These are phyloP conservation scores for Sericinus montela DNA, from an alignment of 2,888 invertebrate genomes.

Conservation along the genomic window DNA sequence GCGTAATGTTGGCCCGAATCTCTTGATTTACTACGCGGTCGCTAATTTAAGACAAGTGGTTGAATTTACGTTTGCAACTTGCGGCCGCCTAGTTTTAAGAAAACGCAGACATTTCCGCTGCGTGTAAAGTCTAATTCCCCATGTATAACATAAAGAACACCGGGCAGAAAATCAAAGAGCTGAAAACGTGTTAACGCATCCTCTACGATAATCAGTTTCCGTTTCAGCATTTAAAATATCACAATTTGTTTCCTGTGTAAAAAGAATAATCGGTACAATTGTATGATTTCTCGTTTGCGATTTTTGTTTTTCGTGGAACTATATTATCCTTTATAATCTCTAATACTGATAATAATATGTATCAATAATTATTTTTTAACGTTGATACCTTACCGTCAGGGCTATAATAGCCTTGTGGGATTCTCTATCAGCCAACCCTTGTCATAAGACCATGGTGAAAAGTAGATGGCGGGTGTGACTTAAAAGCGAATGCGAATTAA, in stretches of 20 bases:
- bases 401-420: too few relatives aligned
- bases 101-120: constrained; percentile 3
- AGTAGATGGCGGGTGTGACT: too few relatives aligned
- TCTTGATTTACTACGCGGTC: constrained; percentile 52
- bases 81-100: neutral
- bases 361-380: too few relatives aligned
- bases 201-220: constrained; percentile 10
- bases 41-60: constrained; percentile 64
- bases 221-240: constrained; percentile 11
- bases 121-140: neutral
- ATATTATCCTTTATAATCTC: too few relatives aligned
- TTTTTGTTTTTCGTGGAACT: too few relatives aligned
- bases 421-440: too few relatives aligned
- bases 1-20: constrained; percentile 56
- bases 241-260: constrained; percentile 3
- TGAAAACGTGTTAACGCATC: constrained; percentile 7
- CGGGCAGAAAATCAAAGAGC: constrained; percentile 13
- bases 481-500: too few relatives aligned
- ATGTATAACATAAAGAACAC: constrained; percentile 3
- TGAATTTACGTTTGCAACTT: constrained; percentile 36
- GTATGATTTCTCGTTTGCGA: neutral
- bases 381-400: too few relatives aligned
- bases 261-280: constrained; percentile 1
- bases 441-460: too few relatives aligned
- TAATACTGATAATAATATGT: too few relatives aligned